Base-by-base conservation (phyloP, 2,888 invertebrate genomes). In the Caenorhabditis auriculariae region DNA sequence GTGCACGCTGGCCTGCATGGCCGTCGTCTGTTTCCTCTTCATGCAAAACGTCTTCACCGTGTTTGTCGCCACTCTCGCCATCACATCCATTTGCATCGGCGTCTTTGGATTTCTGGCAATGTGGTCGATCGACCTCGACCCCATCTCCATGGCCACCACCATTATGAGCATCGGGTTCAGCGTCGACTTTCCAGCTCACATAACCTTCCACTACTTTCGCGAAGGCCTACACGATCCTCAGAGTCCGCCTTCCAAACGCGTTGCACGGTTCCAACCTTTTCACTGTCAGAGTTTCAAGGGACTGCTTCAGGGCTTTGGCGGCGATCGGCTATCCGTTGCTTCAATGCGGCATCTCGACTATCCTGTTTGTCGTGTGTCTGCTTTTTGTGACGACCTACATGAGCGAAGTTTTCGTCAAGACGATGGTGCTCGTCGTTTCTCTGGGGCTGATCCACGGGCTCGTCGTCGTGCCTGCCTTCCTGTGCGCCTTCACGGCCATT, bases 31-130 rank as follows among this genome's bases (percentile, higher is more conserved):
- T 42, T 70, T 72, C 64, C 37, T 78, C 52, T 78, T 78, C 66
- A 77, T 78, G 78, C 69, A 74, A 58, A 75, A 76, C 49, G 37
- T 75, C 19, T 78, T 78, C 72, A 75, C 76, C 26, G 73, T 78
- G n/a, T 49, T 70, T 44, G 69, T 78, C 15, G 78, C 77, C 45
- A 73, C 78, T 7, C 47, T 70, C 26, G 62, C 76, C 42, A 78
- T 78, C 48, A 63, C 71, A 12, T 77, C 76, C n/a, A 78, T 78
- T 55, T 78, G 77, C 60, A 71, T 74, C 32, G 76, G 74, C 24
- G 76, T 75, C 6, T 77, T 76, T 59, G 77, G 77, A 15, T 72
- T 72, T 32, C 63, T 78, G 1, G 66, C 73, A 19, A 55, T 69
- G 47, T 78, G 78, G 78, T 65, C 69, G 27, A 69, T 78, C 21